These are phyloP conservation scores for Malurus alboscapulatus DNA, from an alignment of 2,113 vertebrate species.

Conservation along the genomic window DNA sequence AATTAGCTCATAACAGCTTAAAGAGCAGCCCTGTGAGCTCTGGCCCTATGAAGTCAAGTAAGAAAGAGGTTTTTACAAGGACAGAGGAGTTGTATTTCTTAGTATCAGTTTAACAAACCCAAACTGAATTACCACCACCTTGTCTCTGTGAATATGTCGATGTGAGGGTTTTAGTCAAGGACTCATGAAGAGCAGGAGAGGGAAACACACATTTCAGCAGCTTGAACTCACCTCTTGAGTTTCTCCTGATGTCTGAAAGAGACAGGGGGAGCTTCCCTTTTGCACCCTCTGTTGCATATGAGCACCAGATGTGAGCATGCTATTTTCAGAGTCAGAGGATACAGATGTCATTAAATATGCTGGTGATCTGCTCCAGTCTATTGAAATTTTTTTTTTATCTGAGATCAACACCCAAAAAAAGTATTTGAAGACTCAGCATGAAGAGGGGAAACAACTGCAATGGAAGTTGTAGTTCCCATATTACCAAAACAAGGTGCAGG, in stretches of 20 bases:
- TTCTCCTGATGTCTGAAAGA: conserved; percentile 24
- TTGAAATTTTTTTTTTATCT: conserved; percentile 28
- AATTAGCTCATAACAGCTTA: neutral
- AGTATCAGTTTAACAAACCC: neutral
- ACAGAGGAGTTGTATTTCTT: neutral
- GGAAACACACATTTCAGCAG: neutral
- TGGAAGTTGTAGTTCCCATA: neutral
- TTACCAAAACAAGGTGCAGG: conserved; percentile 30
- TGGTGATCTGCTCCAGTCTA: conserved; percentile 45
- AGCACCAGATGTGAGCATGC: conserved; percentile 42
- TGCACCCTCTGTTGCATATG: conserved; percentile 37
- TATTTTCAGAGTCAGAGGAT: conserved; percentile 57
- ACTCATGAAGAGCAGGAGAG: neutral
- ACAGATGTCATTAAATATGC: conserved; percentile 56
- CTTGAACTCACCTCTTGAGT: conserved; percentile 1
- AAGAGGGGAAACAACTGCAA: conserved; percentile 30
- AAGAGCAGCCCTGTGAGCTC: neutral
- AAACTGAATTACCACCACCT: neutral
- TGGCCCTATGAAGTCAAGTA: neutral
- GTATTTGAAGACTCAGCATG: conserved; percentile 54
- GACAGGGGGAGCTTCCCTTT: neutral
- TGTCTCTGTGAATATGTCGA: neutral
- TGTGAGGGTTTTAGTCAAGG: neutral
- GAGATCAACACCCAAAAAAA: conserved; percentile 53
- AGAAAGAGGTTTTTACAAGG: neutral